Base-by-base conservation (phyloP, 2,888 invertebrate species). In the Saturnia pavonia region DNA sequence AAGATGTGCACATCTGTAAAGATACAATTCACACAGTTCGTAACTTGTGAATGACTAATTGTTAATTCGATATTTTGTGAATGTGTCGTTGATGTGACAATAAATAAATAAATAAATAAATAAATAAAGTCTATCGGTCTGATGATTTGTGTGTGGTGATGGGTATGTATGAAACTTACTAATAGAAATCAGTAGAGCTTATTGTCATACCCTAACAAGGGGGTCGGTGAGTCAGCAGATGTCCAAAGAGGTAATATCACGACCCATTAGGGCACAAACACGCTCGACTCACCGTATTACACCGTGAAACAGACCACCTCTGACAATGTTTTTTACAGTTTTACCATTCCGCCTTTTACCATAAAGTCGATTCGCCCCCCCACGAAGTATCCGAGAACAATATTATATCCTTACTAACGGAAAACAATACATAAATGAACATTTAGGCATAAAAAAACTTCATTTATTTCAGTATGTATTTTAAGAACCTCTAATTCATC, bases 291-390 rank as follows among this genome's bases (percentile, higher is more conserved):
- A 89, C 85, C 81, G 75, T 80, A 78, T 91, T 91, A 91, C 80
- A 86, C 86, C 93, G 90, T 94, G 91, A 92, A 90, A 92, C 82
- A 85, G 93, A 89, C 93, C 92, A 92, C 94, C 92, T 79, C 78
- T 78, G 82, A 77, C 79, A 82, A 75, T 75, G 79, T 83, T 57
- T 91, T 93, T 93, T 92, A 89, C 84, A 82, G 82, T 82, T 79
- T 85, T 82, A 81, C 80, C 77, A 80, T 77, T 77, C 80, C 78
- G 78, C 82, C 82, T 86, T 87, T 57, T 81, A 67, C 67, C 60
- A 57, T 51, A 60, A 57, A 34, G 60, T 68, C 72, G 54, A 40
- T 70, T 12, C 70, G 80, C 92, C 92, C 83, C 43, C 91, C 92
- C 93, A 92, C 88, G 92, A 83, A 70, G 91, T 76, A 71, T 60